Conservation (phyloP, 2,113 vertebrate species). For the Anarrhichthys ocellatus region DNA sequence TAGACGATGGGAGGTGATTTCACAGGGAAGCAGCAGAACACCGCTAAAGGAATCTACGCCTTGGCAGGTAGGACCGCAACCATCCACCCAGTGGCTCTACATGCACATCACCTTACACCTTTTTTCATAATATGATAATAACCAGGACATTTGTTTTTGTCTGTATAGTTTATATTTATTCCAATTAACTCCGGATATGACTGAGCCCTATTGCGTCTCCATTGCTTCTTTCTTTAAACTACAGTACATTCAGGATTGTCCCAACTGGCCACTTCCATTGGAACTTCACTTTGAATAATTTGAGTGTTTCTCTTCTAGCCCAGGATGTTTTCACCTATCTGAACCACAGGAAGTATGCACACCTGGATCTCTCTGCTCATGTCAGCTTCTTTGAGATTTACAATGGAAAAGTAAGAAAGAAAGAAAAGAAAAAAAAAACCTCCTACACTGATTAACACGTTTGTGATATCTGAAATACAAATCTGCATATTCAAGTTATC, state of each 20-base stretch:
- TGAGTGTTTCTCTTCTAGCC: slow-evolving; percentile 79
- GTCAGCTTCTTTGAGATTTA: slow-evolving; percentile 99
- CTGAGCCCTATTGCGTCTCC: not conserved
- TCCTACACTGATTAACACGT: not conserved
- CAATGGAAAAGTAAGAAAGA: slow-evolving; percentile 93
- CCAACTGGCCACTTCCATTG: not conserved
- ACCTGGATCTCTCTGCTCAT: slow-evolving; percentile 85
- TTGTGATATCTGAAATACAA: not conserved
- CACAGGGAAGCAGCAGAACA: slow-evolving; percentile 88
- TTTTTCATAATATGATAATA: not conserved
- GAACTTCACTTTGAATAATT: not conserved
- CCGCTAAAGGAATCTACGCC: slow-evolving; percentile 93
- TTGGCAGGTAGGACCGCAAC: slow-evolving; percentile 88
- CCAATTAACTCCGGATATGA: not conserved
- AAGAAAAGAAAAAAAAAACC: no score
- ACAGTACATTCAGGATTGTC: not conserved
- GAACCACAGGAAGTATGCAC: slow-evolving; percentile 85
- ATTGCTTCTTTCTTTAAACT: not conserved
- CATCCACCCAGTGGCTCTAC: not conserved
- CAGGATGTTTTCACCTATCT: slow-evolving; percentile 92
- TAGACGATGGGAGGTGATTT: slow-evolving; percentile 98
- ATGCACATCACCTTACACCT: not conserved
- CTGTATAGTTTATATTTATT: not conserved
- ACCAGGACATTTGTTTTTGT: not conserved
- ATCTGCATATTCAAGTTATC: not conserved